Percentiles rank a stretch among this genome's conserved stretches.
Conservation (phyloP, 92 coral and sea anemone genomes). For the Bergia sp. region DNA sequence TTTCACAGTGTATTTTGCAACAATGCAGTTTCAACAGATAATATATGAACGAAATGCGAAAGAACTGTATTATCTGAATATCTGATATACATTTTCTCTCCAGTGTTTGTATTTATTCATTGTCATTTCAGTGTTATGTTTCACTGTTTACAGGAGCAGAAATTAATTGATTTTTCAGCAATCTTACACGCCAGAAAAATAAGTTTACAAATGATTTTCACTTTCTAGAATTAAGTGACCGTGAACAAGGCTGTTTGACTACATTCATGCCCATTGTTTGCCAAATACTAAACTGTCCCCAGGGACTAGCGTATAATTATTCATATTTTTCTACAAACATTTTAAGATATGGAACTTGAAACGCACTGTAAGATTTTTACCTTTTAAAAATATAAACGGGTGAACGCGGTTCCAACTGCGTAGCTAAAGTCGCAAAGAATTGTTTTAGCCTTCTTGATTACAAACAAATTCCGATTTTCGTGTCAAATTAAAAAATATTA, state of each 20-base stretch:
- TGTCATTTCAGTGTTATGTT: background rate
- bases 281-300: background rate
- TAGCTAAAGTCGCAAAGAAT: background rate
- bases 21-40: background rate
- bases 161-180: conserved; percentile 19
- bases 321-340: background rate
- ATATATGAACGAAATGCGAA: background rate
- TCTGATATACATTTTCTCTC: conserved; percentile 1
- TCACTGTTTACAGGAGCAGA: conserved; percentile 1
- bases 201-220: conserved; percentile 8
- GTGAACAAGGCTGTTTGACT: background rate
- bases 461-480: background rate
- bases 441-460: background rate
- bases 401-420: background rate
- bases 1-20: background rate
- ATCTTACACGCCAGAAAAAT: conserved; percentile 2
- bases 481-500: background rate
- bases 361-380: background rate
- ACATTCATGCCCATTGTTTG: background rate
- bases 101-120: background rate
- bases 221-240: conserved; percentile 18
- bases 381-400: background rate
- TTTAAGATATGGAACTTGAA: background rate
- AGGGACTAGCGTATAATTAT: background rate
- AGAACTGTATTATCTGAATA: background rate